Evolutionary conservation across 2,888 invertebrate species (phyloP).

Genomic region (Folsomia manolachei): DNA sequence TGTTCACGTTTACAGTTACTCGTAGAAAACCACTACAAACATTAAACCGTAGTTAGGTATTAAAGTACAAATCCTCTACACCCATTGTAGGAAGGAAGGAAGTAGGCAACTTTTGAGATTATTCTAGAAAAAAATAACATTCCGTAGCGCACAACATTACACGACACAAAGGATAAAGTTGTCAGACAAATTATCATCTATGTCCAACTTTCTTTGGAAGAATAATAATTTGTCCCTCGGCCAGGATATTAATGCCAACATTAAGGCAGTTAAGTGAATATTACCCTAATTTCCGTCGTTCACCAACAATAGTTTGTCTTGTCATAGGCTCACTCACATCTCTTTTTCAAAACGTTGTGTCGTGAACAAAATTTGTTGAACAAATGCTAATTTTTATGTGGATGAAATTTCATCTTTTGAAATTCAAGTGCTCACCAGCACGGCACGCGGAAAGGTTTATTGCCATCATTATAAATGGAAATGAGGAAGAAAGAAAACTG

Average conservation of each 20-base stretch:
- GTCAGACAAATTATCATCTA: background rate
- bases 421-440: background rate
- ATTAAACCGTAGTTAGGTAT: no score
- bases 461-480: background rate
- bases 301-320: background rate
- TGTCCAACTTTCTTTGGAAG: background rate
- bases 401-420: background rate
- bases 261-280: background rate
- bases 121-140: background rate
- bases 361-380: no score
- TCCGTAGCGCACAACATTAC: background rate
- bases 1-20: background rate
- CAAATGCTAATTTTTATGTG: background rate
- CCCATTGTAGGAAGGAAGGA: no score
- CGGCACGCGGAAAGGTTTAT: background rate
- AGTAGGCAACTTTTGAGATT: background rate
- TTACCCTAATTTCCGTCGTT: background rate
- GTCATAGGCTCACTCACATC: no score
- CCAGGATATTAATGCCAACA: background rate
- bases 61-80: background rate
- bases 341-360: no score
- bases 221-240: background rate
- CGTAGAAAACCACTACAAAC: background rate
- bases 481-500: background rate
- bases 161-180: background rate